Conservation (phyloP, 1,140 invertebrate genomes). For the Latrodectus geometricus region DNA sequence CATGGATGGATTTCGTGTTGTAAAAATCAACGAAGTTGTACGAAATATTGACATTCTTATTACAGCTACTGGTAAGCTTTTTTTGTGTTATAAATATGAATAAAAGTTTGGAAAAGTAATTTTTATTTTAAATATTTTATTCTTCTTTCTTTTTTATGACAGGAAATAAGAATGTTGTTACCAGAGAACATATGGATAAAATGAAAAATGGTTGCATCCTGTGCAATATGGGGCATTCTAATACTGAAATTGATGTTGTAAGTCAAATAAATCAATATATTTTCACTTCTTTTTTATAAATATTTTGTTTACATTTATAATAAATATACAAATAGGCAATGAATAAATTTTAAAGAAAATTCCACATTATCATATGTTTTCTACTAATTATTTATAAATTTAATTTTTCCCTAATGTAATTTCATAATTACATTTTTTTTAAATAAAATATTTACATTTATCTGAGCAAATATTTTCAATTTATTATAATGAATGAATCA, state of each 20-base stretch:
- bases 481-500: too few species aligned
- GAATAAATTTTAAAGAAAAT: too few species aligned
- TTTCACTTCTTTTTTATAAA: neutral
- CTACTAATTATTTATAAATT: too few species aligned
- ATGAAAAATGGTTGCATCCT: conserved; percentile 97
- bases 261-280: conserved; percentile 67
- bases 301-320: too few species aligned
- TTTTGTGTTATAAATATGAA: neutral
- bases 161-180: conserved; percentile 97
- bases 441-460: too few species aligned
- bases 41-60: conserved; percentile 93
- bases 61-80: conserved; percentile 80
- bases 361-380: too few species aligned
- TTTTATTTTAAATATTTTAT: too few species aligned
- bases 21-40: conserved; percentile 93
- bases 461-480: too few species aligned
- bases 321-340: too few species aligned
- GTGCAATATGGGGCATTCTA: conserved; percentile 98
- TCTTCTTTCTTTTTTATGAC: conserved; percentile 15
- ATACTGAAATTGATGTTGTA: conserved; percentile 97
- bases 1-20: conserved; percentile 97
- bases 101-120: too few species aligned
- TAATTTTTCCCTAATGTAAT: too few species aligned
- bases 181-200: conserved; percentile 93
- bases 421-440: too few species aligned